Base-by-base conservation (phyloP, 64 coral and sea anemone genomes). In the Pocillopora verrucosa region DNA sequence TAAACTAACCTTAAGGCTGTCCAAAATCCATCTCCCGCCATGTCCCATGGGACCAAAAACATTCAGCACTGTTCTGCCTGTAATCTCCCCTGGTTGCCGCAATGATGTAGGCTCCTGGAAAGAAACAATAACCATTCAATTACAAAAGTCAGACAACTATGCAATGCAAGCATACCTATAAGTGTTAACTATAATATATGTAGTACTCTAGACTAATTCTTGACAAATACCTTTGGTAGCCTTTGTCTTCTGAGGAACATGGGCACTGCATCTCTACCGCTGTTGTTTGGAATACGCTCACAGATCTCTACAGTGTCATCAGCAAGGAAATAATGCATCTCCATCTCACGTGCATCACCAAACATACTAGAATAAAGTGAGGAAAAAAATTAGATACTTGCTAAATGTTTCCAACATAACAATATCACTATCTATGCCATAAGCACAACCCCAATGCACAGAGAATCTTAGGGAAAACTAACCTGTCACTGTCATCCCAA, bases 21-120 rank as follows among this genome's bases (percentile, higher is more conserved):
- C 96, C 16, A 98, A 85, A 83, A 98, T 98, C 96, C 96, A 98
- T 92, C 96, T 73, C 2, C 96, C 96, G 14, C 96, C 96, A 86
- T 98, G 96, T 14, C 96, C 96, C 96, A 98, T 98, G 9, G 96
- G 96, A 65, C 96, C 96, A 95, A 98, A 98, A 12, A 98, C 96
- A 91, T 98, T 98, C 83, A 98, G 56, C 9, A 98, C 96, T 60
- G 96, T 98, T 73, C 96, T 89, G 15, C 96, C 94, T 13, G 96
- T 98, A 45, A 98, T 92, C 82, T 94, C 90, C 37, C 96, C 96
- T 65, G 96, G 96, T 61, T 98, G 96, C 24, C 89, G 88, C 38
- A 94, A 61, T 24, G 96, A 72, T n/a, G 92, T 89, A 65, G 96
- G 93, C 58, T 98, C 96, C 91, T 94, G n/a, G 36, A 34, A 60